These are phyloP conservation scores for Eretmocerus hayati DNA, from an alignment of 2,888 invertebrate species.

Conservation along the genomic window DNA sequence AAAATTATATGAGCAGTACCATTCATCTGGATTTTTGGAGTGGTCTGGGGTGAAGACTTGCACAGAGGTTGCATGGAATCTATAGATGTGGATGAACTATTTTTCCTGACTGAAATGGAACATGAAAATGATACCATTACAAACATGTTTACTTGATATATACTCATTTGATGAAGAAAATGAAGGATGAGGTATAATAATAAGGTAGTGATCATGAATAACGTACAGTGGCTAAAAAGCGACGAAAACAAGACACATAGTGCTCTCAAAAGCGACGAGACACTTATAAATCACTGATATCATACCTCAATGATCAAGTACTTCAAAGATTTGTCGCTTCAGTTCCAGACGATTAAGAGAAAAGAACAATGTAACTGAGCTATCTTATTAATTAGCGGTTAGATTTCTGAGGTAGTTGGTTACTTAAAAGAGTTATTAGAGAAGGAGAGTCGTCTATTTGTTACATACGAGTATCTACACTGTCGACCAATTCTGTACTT, in stretches of 20 bases:
- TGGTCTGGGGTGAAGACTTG: slow-evolving; percentile 28
- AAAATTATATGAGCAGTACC: slow-evolving; percentile 12
- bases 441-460: slow-evolving; percentile 14
- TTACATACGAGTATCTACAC: slow-evolving; percentile 35
- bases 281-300: too few species aligned
- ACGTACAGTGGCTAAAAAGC: too few species aligned
- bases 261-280: too few species aligned
- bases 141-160: too few species aligned
- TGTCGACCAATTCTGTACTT: slow-evolving; percentile 34
- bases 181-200: too few species aligned
- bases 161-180: too few species aligned
- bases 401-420: slow-evolving; percentile 9
- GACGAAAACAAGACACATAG: too few species aligned
- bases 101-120: slow-evolving; percentile 33
- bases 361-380: slow-evolving; percentile 8
- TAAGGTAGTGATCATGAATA: too few species aligned
- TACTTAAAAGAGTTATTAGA: not conserved
- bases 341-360: slow-evolving; percentile 15
- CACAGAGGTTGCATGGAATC: slow-evolving; percentile 33
- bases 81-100: slow-evolving; percentile 31
- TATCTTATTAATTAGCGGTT: slow-evolving; percentile 8
- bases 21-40: slow-evolving; percentile 25
- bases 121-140: too few species aligned
- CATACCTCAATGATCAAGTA: slow-evolving; percentile 16
- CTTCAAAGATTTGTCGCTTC: slow-evolving; percentile 8